phyloP scores from a whole-genome alignment of 2,888 invertebrate genomes.

The Pilophorus perplexus region DNA sequence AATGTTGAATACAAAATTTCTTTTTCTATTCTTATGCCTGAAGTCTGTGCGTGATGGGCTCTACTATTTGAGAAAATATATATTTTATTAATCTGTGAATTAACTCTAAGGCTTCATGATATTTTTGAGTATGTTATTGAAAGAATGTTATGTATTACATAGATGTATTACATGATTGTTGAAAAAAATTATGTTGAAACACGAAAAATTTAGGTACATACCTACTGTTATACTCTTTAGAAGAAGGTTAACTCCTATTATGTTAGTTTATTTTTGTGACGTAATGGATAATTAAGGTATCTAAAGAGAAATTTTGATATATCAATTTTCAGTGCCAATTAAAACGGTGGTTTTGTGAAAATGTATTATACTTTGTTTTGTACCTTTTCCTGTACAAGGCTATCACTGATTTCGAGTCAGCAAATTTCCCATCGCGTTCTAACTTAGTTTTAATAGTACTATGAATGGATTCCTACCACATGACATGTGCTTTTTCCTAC shows the following conservation, averaged over 20 bases:
- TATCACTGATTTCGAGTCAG: too few relatives aligned
- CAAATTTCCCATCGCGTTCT: too few relatives aligned
- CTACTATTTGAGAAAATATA: conserved; percentile 30
- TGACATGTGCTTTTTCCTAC: neutral
- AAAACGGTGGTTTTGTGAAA: conserved; percentile 9
- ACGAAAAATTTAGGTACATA: conserved; percentile 23
- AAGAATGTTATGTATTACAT: neutral
- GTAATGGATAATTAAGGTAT: conserved; percentile 1
- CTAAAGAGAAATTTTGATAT: conserved; percentile 27
- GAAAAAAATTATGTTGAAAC: conserved; percentile 19
- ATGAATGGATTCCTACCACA: neutral
- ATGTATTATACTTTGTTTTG: too few relatives aligned
- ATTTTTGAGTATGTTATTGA: conserved; percentile 27
- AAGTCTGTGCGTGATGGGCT: conserved; percentile 31
- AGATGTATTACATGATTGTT: conserved; percentile 12
- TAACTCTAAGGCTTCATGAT: conserved; percentile 6
- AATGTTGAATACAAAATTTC: conserved; percentile 9
- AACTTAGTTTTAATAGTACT: neutral
- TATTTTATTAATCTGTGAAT: conserved; percentile 33
- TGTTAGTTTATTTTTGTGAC: conserved; percentile 22
- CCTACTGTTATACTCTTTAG: conserved; percentile 19
- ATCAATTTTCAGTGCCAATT: conserved; percentile 29
- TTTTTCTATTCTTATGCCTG: conserved; percentile 33
- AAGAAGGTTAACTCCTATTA: conserved; percentile 9
- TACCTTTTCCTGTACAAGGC: too few relatives aligned